Evolutionary conservation across 1,140 invertebrate genomes (phyloP).

Genomic region (Ostrea denselamellosa): DNA sequence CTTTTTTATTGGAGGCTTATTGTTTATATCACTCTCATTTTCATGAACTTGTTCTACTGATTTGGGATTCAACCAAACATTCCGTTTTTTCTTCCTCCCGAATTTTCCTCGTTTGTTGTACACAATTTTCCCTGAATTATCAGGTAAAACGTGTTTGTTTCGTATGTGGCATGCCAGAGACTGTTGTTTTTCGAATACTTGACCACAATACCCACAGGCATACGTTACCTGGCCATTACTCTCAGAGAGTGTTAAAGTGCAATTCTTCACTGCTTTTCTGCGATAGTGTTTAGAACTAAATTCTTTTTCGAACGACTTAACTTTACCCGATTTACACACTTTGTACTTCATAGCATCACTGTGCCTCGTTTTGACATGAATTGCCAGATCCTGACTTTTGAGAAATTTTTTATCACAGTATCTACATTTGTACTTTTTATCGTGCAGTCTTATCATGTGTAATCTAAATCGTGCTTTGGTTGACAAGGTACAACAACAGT

Average conservation of each 20-base stretch:
- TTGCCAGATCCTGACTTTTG: conserved; percentile 42
- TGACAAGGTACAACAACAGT: conserved; percentile 23
- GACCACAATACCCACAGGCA: conserved; percentile 31
- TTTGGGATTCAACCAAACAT: background rate
- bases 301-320: conserved; percentile 25
- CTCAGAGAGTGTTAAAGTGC: background rate
- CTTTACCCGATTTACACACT: conserved; percentile 38
- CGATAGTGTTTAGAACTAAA: background rate
- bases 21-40: background rate
- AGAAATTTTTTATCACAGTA: conserved; percentile 41
- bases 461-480: background rate
- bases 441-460: conserved; percentile 13
- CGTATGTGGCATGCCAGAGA: conserved; percentile 36
- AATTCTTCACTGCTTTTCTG: background rate
- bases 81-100: background rate
- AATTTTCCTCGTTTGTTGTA: background rate
- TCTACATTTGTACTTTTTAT: conserved; percentile 47
- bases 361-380: conserved; percentile 28
- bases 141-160: conserved; percentile 14
- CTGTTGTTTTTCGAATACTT: conserved; percentile 46
- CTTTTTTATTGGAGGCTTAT: background rate
- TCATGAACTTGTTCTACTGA: background rate
- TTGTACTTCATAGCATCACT: conserved; percentile 22
- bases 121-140: conserved; percentile 6
- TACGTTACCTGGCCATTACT: background rate